Base-by-base conservation (phyloP, 2,888 invertebrate species). In the Clistopyga incitator region DNA sequence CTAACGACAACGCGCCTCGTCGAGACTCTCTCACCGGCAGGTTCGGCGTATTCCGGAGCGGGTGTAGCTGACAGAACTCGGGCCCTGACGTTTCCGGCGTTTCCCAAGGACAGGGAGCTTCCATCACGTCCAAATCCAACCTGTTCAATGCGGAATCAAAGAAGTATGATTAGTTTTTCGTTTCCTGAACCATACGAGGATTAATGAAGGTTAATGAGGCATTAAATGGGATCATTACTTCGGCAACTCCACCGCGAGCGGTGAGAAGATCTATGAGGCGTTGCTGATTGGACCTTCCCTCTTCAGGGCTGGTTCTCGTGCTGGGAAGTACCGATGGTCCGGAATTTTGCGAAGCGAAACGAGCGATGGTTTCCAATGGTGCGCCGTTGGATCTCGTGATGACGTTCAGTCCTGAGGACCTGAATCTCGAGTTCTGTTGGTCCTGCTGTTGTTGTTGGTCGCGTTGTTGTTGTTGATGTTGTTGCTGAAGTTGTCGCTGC, bases 1-100 rank as follows among this genome's bases (percentile, higher is more conserved):
- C 94, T 95, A 56, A 95, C 94, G n/a, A 95, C 95, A 84, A 95
- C 94, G 83, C 95, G 94, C 47, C 95, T 93, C 47, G 95, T 95
- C 85, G 95, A 95, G 71, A 95, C 94, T 77, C 94, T 94, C 90
- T 95, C 95, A 70, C 94, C 94, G 64, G 94, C 92, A 68, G 95
- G 93, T 25, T 94, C 92, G 0, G 93, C 92, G 88, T 94, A 92
- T 3, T 93, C 93, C 23, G 95, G 94, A 6, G 95, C 94, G 13
- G 95, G 94, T 8, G 95, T 95, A 54, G 95, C 95, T 23, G 95
- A 94, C 74, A 95, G 92, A 8, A 95, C 95, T 67, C 95, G 94
- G 61, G 94, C 95, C 25, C 94, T 93, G 25, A 94, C 92, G 75
- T 94, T 93, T 23, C 94, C 94, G 64, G 92, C 93, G 64, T 94